Evolutionary conservation across 2,888 invertebrate genomes (phyloP).

Genomic region (Timandra comae): DNA sequence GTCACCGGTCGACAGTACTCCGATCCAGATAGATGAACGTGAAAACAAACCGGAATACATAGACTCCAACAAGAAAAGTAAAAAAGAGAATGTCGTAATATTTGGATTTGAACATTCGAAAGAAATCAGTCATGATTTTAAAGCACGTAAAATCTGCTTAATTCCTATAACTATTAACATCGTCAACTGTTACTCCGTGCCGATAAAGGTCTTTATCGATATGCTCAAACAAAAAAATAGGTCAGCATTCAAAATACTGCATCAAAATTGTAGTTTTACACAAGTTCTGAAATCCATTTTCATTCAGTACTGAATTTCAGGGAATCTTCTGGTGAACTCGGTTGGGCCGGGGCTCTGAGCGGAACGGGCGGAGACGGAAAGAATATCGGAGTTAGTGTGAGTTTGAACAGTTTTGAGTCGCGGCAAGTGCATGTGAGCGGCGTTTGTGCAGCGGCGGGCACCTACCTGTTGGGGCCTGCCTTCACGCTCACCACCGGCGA

Average conservation of each 20-base stretch:
- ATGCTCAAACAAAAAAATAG: slow-evolving; percentile 76
- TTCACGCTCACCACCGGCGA: slow-evolving; percentile 46
- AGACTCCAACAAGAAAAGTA: slow-evolving; percentile 39
- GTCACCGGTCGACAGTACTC: slow-evolving; percentile 40
- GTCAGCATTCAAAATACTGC: slow-evolving; percentile 45
- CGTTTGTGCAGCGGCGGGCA: slow-evolving; percentile 79
- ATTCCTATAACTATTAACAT: slow-evolving; percentile 81
- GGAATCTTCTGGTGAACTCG: slow-evolving; percentile 48
- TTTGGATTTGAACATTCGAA: slow-evolving; percentile 78
- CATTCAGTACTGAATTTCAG: no score
- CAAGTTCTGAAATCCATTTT: no score
- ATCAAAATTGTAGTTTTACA: no score
- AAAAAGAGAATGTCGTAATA: slow-evolving; percentile 72
- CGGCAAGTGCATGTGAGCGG: slow-evolving; percentile 78
- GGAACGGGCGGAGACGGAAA: slow-evolving; percentile 42
- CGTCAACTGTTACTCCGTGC: slow-evolving; percentile 79
- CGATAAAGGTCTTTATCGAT: slow-evolving; percentile 78
- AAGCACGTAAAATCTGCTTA: slow-evolving; percentile 76
- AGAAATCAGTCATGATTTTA: slow-evolving; percentile 79
- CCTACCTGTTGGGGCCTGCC: slow-evolving; percentile 80
- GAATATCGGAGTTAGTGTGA: slow-evolving; percentile 56
- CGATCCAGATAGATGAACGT: slow-evolving; percentile 54
- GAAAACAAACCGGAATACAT: slow-evolving; percentile 36
- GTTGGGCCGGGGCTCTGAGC: slow-evolving; percentile 66
- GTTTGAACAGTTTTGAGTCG: slow-evolving; percentile 66